Base-by-base conservation (phyloP, 2,797 vertebrate species). In the Triplophysa bombifrons region DNA sequence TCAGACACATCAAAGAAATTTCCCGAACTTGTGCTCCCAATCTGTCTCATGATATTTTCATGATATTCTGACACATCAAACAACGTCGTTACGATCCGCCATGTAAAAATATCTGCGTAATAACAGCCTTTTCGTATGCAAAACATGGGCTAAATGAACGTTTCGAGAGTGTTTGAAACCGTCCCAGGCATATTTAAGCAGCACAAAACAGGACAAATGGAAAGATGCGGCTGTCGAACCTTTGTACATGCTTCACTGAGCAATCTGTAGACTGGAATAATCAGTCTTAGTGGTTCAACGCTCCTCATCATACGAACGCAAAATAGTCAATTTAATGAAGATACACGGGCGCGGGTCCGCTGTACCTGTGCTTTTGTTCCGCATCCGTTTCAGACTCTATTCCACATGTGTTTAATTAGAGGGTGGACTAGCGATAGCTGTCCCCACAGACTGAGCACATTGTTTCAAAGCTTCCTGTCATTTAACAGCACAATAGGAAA, bases 311-410 rank as follows among this genome's bases (percentile, higher is more conserved):
- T 76, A 83, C 74, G 51, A 60, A 77, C 56, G 58, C 56, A 83
- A 80, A 48, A 66, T 51, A 80, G 76, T 68, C 75, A n/a, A 20
- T 86, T 80, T 87, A 86, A 87, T 88, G 79, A 83, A 87, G 83
- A 73, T 48, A 17, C 71, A 58, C 19, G 50, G 41, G 34, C 27
- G 38, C 51, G 51, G 56, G 58, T 82, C 56, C 73, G 53, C 78
- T 50, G 66, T 25, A 68, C 73, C 76, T 74, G 20, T 48, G 79
- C 70, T 82, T 82, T 83, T 83, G 80, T 84, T 72, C 77, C 51
- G 55, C 34, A n/a, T 84, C 50, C 73, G 34, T 66, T 76, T 75
- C 76, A 74, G 76, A 56, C 74, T 78, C 72, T 74, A 56, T 82
- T 78, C 78, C 76, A 60, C 61, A 17, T 63, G 67, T 50, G 72